Base-by-base conservation (phyloP, 2,797 vertebrate species). In the Rousettus madagascariensis region DNA sequence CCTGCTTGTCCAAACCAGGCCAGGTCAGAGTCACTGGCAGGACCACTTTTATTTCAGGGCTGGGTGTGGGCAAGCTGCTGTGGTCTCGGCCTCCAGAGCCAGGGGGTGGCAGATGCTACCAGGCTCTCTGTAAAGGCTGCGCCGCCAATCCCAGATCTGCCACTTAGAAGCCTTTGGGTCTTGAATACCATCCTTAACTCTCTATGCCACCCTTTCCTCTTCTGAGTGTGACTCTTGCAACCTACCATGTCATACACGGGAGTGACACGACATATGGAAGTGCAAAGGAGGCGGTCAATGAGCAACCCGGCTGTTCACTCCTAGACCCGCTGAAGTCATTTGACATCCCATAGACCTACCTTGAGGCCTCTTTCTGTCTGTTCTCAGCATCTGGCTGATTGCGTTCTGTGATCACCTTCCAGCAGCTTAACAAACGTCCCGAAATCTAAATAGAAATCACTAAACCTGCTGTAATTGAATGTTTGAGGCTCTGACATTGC, bases 391-490 rank as follows among this genome's bases (percentile, higher is more conserved):
- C 57, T 0, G 0, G n/a, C 65, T 49, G 57, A 63, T 59, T 68
- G 80, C 55, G 69, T 86, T 96, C 86, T 90, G 16, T 3, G 9
- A 79, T 84, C 22, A 3, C 75, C 38, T 46, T 36, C 30, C 3
- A 8, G n/a, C n/a, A 30, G 43, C n/a, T 43, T 59, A 78, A 71
- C 88, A 77, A 41, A 49, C 66, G 63, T 55, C 68, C 74, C 2
- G 0, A 49, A 75, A 86, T 72, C 82, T 79, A 69, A 85, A 53
- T 19, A n/a, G 24, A 57, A 83, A 61, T 36, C 49, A 12, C 57
- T 33, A 91, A 90, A 41, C 86, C 90, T 95, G 96, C 55, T 36
- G 15, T 95, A 59, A 92, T 86, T 93, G 95, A 9, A 51, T n/a
- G 24, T 28, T 28, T 19, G 26, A 79, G 71, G 77, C 0, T 0